phyloP scores from a whole-genome alignment of 2,113 vertebrate genomes.

The Microtus pennsylvanicus region DNA sequence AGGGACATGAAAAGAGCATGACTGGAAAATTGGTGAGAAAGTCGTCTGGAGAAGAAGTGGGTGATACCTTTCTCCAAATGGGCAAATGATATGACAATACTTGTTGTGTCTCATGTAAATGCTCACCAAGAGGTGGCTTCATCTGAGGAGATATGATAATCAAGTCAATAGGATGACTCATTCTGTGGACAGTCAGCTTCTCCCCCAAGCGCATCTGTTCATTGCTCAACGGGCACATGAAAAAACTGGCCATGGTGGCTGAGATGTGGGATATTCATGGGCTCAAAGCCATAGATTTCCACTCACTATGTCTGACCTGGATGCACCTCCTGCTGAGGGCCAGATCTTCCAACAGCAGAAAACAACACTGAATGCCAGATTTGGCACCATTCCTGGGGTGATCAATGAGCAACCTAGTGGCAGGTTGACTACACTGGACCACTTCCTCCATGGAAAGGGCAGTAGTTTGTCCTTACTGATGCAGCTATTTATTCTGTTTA shows the following conservation, averaged over 20 bases:
- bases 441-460: neutral
- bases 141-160: neutral
- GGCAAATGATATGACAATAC: neutral
- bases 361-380: neutral
- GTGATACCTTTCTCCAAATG: neutral
- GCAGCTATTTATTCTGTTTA: neutral
- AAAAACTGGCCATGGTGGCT: neutral
- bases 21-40: neutral
- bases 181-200: neutral
- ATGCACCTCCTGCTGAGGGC: neutral
- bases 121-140: neutral
- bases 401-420: neutral
- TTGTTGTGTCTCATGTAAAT: neutral
- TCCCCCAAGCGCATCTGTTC: rapidly evolving
- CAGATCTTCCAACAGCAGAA: neutral
- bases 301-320: neutral
- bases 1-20: neutral
- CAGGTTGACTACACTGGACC: neutral
- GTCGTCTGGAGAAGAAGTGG: neutral
- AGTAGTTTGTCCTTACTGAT: neutral
- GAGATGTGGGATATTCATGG: neutral
- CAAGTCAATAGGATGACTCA: neutral
- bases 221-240: neutral
- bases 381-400: neutral
- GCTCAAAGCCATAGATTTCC: neutral